phyloP scores from a whole-genome alignment of 2,888 invertebrate species.

The Operophtera brumata region DNA sequence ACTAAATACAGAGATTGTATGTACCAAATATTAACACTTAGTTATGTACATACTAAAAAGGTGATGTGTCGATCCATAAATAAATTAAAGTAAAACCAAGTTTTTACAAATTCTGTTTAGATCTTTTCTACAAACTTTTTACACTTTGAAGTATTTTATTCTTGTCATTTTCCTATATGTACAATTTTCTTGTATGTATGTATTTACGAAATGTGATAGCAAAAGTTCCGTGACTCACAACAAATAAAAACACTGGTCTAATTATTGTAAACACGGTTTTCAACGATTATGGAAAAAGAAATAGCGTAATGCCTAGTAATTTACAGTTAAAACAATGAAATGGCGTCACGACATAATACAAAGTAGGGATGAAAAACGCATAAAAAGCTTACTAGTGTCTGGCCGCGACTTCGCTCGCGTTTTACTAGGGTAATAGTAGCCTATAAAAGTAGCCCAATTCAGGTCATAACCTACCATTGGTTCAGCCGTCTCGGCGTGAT shows the following conservation, averaged over 20 bases:
- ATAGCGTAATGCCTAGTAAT: not conserved
- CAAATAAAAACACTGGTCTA: not conserved
- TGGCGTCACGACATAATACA: too few species aligned
- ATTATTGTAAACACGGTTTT: not conserved
- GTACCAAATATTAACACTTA: conserved; percentile 76
- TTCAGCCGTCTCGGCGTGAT: too few species aligned
- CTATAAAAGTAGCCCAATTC: too few species aligned
- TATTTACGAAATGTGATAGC: not conserved
- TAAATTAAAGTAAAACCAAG: not conserved
- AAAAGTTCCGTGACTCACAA: conserved; percentile 1
- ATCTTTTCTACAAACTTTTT: not conserved
- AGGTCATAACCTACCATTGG: too few species aligned
- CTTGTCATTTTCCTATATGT: not conserved
- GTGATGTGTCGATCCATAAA: conserved; percentile 1
- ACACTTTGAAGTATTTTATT: not conserved
- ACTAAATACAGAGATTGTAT: conserved; percentile 72
- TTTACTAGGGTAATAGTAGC: too few species aligned
- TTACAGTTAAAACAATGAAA: not conserved
- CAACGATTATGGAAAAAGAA: not conserved
- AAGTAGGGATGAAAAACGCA: too few species aligned
- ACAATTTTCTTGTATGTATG: not conserved
- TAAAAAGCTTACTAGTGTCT: too few species aligned
- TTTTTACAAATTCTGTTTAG: not conserved
- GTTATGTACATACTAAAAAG: conserved; percentile 52
- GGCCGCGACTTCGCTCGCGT: too few species aligned